Percentiles rank a stretch among this genome's conserved stretches.
phyloP scores from a whole-genome alignment of 2,113 vertebrate genomes.

The Hippocampus zosterae region DNA sequence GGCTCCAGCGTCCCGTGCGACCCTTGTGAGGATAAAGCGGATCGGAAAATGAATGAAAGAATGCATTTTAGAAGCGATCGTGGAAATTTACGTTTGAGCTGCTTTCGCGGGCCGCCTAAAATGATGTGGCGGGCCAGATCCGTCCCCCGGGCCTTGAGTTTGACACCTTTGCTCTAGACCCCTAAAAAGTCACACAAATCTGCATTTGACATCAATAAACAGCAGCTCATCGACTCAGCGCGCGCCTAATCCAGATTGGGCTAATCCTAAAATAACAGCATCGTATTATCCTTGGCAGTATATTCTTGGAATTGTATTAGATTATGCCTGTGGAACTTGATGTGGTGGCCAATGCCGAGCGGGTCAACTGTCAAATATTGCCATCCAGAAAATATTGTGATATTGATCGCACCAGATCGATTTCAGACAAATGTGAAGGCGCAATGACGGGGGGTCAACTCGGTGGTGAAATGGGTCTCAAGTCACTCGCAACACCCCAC shows the following conservation, averaged over 20 bases:
- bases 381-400: slow-evolving; percentile 12
- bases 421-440: slow-evolving; percentile 8
- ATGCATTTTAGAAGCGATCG: too few relatives aligned
- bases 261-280: slow-evolving; percentile 32
- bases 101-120: too few relatives aligned
- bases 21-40: too few relatives aligned
- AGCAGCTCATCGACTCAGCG: slow-evolving; percentile 3
- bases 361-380: neutral
- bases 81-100: too few relatives aligned
- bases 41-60: too few relatives aligned
- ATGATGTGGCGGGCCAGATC: too few relatives aligned
- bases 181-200: slow-evolving; percentile 2
- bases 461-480: slow-evolving; percentile 22
- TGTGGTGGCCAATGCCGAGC: neutral
- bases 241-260: slow-evolving; percentile 48
- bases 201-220: slow-evolving; percentile 12
- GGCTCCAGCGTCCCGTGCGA: too few relatives aligned
- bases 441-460: slow-evolving; percentile 22
- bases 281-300: neutral
- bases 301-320: neutral
- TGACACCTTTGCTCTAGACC: too few relatives aligned
- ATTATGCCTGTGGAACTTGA: neutral
- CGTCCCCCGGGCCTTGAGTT: too few relatives aligned
- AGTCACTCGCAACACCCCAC: slow-evolving; percentile 17
- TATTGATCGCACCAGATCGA: slow-evolving; percentile 7